phyloP scores from a whole-genome alignment of 2,797 vertebrate genomes.

The Limosa lapponica region DNA sequence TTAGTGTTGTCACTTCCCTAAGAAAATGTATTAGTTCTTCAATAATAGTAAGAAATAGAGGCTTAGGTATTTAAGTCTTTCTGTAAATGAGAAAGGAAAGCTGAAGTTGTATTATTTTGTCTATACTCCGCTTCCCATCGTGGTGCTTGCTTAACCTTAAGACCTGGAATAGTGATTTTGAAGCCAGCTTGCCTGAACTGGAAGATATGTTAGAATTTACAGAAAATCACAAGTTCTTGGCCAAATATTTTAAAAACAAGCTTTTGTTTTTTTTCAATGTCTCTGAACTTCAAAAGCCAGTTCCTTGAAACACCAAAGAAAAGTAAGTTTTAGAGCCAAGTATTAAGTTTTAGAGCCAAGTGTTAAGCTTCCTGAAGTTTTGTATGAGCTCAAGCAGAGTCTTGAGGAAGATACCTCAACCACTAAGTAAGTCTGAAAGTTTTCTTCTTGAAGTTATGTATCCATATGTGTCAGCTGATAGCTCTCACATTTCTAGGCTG shows the following conservation, averaged over 20 bases:
- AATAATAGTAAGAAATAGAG: background rate
- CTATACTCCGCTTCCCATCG: background rate
- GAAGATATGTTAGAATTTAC: background rate
- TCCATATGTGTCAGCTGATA: fast-evolving
- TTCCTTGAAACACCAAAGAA: background rate
- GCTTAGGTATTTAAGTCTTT: background rate
- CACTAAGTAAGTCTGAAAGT: background rate
- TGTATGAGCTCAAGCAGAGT: background rate
- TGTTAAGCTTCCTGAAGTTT: background rate
- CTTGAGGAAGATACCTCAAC: background rate
- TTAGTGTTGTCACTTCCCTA: background rate
- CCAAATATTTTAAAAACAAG: background rate
- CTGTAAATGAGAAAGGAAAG: background rate
- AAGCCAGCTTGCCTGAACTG: background rate
- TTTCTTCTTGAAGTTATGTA: background rate
- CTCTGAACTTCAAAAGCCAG: background rate
- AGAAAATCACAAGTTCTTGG: background rate
- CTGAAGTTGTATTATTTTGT: no score
- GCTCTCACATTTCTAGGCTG: background rate
- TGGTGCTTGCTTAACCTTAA: background rate
- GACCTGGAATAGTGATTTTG: background rate
- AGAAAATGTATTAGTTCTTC: background rate
- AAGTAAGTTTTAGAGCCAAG: background rate
- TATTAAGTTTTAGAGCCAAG: background rate
- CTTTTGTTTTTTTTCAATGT: background rate